Percentiles rank a stretch among this genome's conserved stretches.
Conservation (phyloP, 2,113 vertebrate genomes). For the Pelecanus crispus region DNA sequence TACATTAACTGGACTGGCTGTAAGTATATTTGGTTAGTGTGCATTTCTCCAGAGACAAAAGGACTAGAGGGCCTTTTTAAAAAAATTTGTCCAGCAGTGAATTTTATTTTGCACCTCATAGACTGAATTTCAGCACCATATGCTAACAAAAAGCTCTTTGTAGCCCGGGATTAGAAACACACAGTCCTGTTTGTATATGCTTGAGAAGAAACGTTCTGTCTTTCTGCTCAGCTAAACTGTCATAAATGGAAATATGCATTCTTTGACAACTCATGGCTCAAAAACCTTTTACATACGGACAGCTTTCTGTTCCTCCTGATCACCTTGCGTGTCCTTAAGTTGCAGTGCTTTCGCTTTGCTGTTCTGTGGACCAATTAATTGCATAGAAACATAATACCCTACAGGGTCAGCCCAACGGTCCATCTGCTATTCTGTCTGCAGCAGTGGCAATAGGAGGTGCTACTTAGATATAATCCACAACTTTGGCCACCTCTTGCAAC, state of each 20-base stretch:
- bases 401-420: background rate
- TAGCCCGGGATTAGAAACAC: background rate
- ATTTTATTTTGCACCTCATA: background rate
- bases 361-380: background rate
- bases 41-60: background rate
- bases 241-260: background rate
- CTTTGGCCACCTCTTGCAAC: background rate
- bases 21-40: background rate
- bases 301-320: background rate
- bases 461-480: background rate
- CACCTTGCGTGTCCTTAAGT: background rate
- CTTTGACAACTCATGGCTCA: background rate
- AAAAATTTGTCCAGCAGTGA: background rate
- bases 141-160: background rate
- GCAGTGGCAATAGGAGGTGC: background rate
- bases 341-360: background rate
- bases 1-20: background rate
- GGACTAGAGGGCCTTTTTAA: background rate
- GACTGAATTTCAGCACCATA: background rate
- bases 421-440: background rate
- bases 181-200: rapidly evolving
- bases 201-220: background rate
- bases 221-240: background rate
- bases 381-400: background rate
- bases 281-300: background rate